Evolutionary conservation across 2,113 vertebrate genomes (phyloP).

Genomic region (Hippocampus abdominalis): DNA sequence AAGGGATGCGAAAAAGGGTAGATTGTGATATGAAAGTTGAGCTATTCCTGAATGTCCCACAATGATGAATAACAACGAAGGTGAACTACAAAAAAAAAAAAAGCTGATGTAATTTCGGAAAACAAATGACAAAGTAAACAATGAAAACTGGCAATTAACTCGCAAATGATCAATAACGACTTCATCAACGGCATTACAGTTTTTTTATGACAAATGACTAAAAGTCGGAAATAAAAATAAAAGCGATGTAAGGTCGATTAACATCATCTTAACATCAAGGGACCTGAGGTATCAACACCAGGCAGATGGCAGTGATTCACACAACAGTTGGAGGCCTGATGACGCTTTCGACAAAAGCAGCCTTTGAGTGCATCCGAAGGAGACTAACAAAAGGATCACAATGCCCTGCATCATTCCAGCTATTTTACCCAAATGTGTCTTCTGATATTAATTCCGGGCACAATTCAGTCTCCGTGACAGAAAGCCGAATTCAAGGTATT

Average conservation of each 20-base stretch:
- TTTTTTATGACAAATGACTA: background rate
- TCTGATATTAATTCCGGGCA: constrained; percentile 10
- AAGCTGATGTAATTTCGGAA: no score
- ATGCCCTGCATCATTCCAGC: constrained; percentile 19
- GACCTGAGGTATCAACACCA: constrained; percentile 16
- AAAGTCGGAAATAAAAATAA: background rate
- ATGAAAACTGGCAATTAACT: no score
- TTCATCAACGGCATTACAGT: background rate
- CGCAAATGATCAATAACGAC: no score
- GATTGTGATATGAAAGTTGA: background rate
- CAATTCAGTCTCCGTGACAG: constrained; percentile 26
- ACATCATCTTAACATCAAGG: background rate
- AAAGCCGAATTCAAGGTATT: constrained; percentile 27
- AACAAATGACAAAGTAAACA: no score
- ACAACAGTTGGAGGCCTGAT: background rate
- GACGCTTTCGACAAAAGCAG: constrained; percentile 16
- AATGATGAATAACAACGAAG: background rate
- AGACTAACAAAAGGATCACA: constrained; percentile 15
- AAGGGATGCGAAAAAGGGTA: no score
- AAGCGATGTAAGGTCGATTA: no score
- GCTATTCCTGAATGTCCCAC: constrained; percentile 1
- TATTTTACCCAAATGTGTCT: constrained; percentile 27
- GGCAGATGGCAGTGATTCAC: constrained; percentile 12
- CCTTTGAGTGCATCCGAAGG: constrained; percentile 18
- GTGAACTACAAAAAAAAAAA: background rate